phyloP scores from a whole-genome alignment of 2,888 invertebrate species.

The Eupithecia inturbata region DNA sequence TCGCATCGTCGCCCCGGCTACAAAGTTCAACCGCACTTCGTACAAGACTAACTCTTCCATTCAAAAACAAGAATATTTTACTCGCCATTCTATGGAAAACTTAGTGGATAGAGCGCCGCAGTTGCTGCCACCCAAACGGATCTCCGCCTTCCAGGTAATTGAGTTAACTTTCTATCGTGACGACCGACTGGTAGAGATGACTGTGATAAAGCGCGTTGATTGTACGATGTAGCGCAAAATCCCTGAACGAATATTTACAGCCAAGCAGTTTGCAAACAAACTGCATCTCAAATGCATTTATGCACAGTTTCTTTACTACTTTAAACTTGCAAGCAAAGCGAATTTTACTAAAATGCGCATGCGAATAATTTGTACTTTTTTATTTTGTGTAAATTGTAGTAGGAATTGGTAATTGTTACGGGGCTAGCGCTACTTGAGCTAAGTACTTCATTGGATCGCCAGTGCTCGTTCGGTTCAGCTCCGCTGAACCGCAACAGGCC shows the following conservation, averaged over 20 bases:
- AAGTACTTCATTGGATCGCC: constrained; percentile 49
- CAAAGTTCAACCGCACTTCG: constrained; percentile 77
- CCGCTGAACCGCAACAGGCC: constrained; percentile 76
- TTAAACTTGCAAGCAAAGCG: constrained; percentile 55
- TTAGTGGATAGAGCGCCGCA: constrained; percentile 83
- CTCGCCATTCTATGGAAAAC: constrained; percentile 89
- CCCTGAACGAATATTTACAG: constrained; percentile 44
- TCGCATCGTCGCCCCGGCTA: constrained; percentile 78
- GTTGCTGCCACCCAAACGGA: constrained; percentile 80
- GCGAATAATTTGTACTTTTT: constrained; percentile 55
- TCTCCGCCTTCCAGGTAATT: constrained; percentile 83
- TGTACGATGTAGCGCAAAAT: constrained; percentile 49
- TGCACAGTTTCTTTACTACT: constrained; percentile 69
- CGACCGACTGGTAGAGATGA: constrained; percentile 59
- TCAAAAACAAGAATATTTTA: constrained; percentile 78
- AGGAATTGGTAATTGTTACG: constrained; percentile 23
- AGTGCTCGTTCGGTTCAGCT: constrained; percentile 80
- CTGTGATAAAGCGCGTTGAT: constrained; percentile 55
- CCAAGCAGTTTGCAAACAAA: constrained; percentile 41
- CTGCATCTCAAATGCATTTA: constrained; percentile 48
- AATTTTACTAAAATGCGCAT: constrained; percentile 55
- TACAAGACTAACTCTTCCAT: constrained; percentile 68
- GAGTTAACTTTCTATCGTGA: constrained; percentile 69
- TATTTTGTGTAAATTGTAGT: constrained; percentile 10
- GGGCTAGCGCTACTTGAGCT: constrained; percentile 10